Evolutionary conservation across 2,113 vertebrate genomes (phyloP).

Genomic region (Pelodiscus sinensis): DNA sequence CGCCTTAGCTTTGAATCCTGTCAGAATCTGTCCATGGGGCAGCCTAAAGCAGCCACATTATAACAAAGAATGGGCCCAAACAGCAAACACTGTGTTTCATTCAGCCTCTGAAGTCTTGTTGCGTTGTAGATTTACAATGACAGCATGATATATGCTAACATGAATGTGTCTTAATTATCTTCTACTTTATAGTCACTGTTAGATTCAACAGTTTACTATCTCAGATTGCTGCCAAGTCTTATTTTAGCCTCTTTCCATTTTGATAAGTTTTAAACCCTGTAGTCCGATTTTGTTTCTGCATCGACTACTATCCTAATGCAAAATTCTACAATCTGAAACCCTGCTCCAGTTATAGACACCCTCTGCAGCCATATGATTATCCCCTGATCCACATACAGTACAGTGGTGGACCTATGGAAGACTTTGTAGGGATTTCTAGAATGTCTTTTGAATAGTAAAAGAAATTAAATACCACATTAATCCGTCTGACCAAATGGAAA

Average conservation of each 20-base stretch:
- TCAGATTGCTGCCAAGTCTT: not conserved
- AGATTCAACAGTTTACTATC: not conserved
- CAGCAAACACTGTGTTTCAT: not conserved
- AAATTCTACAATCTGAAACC: not conserved
- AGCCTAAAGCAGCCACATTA: not conserved
- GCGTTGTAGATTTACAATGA: not conserved
- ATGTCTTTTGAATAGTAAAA: not conserved
- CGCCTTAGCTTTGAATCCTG: not conserved
- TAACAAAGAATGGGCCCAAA: not conserved
- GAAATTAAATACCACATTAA: not conserved
- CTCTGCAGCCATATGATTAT: not conserved
- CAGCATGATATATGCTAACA: not conserved
- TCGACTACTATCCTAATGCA: not conserved
- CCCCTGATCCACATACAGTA: not conserved
- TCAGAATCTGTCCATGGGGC: not conserved
- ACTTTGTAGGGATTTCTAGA: not conserved
- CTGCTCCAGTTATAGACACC: not conserved
- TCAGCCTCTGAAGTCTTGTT: not conserved
- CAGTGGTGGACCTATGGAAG: not conserved
- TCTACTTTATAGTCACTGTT: not conserved
- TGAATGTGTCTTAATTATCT: not conserved
- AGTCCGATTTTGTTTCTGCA: not conserved
- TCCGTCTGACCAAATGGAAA: not conserved
- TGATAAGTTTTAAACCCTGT: not conserved
- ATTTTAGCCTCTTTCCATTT: not conserved